Evolutionary conservation across 2,113 vertebrate species (phyloP).

Genomic region (Petrocephalus microphthalmus): DNA sequence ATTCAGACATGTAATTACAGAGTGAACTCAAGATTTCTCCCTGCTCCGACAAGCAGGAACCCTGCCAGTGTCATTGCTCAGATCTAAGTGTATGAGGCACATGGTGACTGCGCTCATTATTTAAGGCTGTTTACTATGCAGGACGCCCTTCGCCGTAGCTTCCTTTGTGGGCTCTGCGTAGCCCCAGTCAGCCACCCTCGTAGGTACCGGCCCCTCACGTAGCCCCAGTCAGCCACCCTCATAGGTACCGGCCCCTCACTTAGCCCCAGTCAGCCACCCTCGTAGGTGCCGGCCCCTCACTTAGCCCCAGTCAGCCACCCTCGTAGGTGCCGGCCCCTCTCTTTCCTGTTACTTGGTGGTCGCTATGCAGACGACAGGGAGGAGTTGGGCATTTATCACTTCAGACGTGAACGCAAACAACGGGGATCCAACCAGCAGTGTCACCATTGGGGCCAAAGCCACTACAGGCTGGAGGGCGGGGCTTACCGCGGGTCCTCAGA

Average conservation of each 20-base stretch:
- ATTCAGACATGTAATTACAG: slow-evolving; percentile 1
- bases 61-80: neutral
- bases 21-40: neutral
- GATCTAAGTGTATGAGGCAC: neutral
- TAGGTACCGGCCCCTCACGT: neutral
- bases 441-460: neutral
- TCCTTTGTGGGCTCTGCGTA: neutral
- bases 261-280: neutral
- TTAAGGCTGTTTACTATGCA: neutral
- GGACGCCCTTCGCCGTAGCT: neutral
- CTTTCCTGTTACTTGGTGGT: neutral
- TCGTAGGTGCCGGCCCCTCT: neutral
- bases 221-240: neutral
- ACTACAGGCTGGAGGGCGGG: neutral
- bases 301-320: neutral
- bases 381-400: neutral
- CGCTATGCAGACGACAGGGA: neutral
- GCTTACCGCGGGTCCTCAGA: neutral
- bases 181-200: neutral
- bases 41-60: neutral
- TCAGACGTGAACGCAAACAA: neutral
- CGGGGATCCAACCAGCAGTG: neutral
- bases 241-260: too few relatives aligned
- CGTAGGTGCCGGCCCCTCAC: too few relatives aligned
- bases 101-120: neutral